phyloP scores from a whole-genome alignment of 2,888 invertebrate species.

The Alsophila aescularia region DNA sequence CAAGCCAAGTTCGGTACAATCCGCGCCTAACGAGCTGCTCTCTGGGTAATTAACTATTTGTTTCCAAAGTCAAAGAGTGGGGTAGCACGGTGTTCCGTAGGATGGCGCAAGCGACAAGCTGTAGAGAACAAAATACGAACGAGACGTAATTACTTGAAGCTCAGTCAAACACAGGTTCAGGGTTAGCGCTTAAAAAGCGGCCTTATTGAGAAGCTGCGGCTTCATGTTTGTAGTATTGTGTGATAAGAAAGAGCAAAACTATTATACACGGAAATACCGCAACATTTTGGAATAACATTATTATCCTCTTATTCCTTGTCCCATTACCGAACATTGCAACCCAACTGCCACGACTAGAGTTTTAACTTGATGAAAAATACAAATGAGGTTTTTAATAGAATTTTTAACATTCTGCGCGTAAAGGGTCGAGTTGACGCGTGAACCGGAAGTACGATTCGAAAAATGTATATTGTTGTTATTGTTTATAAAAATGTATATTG shows the following conservation, averaged over 20 bases:
- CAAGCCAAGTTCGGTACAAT: constrained; percentile 63
- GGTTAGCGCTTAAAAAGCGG: too few species aligned
- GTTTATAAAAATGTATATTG: constrained; percentile 30
- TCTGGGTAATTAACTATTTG: constrained; percentile 80
- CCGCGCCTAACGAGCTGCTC: constrained; percentile 77
- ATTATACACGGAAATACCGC: too few species aligned
- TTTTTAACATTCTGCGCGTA: constrained; percentile 50
- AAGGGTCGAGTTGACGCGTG: constrained; percentile 48
- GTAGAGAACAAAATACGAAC: not conserved
- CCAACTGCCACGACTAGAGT: constrained; percentile 54
- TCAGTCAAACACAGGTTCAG: too few species aligned
- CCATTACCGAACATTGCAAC: constrained; percentile 52
- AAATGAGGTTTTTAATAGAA: constrained; percentile 69
- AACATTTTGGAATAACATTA: not conserved
- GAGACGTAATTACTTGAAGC: not conserved
- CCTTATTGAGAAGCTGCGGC: too few species aligned
- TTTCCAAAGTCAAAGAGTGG: constrained; percentile 74
- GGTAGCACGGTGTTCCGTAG: constrained; percentile 53
- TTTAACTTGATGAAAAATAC: constrained; percentile 69
- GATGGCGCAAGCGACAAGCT: constrained; percentile 35
- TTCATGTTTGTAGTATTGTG: too few species aligned
- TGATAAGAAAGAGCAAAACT: too few species aligned
- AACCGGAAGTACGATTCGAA: constrained; percentile 43
- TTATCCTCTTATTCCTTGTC: constrained; percentile 35
- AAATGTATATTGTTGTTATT: constrained; percentile 32